Evolutionary conservation across 1,140 invertebrate species (phyloP).

Genomic region (Euwallacea fornicatus): DNA sequence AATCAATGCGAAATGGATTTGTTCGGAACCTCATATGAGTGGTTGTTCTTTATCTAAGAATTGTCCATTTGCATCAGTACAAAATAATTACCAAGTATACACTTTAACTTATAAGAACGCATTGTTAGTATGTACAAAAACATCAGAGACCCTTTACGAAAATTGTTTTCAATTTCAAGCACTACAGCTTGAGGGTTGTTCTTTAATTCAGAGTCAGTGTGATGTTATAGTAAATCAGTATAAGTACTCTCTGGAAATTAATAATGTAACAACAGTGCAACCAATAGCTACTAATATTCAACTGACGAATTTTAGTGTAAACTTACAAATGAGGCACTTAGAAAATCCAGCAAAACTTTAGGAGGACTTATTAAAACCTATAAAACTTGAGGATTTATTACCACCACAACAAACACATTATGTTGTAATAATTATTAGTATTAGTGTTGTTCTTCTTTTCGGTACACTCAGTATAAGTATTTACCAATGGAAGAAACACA

Average conservation of each 20-base stretch:
- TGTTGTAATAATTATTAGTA: neutral
- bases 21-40: neutral
- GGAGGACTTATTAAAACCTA: neutral
- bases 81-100: neutral
- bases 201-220: constrained; percentile 7
- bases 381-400: neutral
- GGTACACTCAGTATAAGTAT: neutral
- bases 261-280: neutral
- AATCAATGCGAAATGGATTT: neutral
- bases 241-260: constrained; percentile 5
- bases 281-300: neutral
- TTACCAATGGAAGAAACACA: constrained; percentile 11
- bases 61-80: neutral
- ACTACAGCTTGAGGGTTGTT: neutral
- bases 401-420: neutral
- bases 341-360: neutral
- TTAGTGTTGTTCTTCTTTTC: neutral
- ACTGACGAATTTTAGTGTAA: neutral
- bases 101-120: neutral
- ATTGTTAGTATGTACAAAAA: neutral
- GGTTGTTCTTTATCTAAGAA: neutral
- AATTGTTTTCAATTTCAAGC: neutral
- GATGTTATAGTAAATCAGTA: constrained; percentile 4
- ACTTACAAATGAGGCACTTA: constrained; percentile 4
- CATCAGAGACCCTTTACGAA: neutral